A percentile compares a stretch with the other conserved stretches of the same genome.
Conservation (phyloP, 2,888 invertebrate genomes). For the Omphaloscelis lunosa region DNA sequence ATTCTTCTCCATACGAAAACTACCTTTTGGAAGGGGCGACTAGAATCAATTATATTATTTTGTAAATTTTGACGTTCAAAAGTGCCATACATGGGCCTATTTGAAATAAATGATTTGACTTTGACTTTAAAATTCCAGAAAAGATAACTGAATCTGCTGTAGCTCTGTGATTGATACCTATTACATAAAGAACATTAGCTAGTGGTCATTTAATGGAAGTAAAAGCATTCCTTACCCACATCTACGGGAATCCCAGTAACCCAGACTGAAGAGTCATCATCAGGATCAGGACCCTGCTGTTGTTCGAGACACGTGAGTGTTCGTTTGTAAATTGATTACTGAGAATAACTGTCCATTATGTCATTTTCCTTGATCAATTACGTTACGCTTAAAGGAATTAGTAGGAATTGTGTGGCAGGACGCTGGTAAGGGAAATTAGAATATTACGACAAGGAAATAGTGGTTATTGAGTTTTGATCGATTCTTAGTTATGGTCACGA, state of each 20-base stretch:
- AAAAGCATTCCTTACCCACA: not conserved
- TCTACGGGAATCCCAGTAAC: slow-evolving; percentile 21
- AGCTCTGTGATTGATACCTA: not conserved
- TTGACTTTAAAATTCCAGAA: too few species aligned
- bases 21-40: too few species aligned
- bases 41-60: too few species aligned
- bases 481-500: not conserved
- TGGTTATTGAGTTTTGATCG: not conserved
- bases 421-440: not conserved
- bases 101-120: too few species aligned
- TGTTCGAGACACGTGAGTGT: not conserved
- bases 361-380: not conserved
- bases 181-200: not conserved
- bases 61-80: too few species aligned
- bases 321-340: not conserved
- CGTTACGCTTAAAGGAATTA: not conserved
- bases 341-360: not conserved
- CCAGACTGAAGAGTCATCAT: not conserved
- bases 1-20: too few species aligned
- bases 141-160: too few species aligned
- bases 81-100: too few species aligned
- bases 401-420: not conserved
- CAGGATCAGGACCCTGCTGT: not conserved
- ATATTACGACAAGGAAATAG: not conserved
- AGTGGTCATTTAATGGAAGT: not conserved